These are phyloP conservation scores for Gambusia holbrooki DNA, from an alignment of 2,113 vertebrate genomes.

Conservation along the genomic window DNA sequence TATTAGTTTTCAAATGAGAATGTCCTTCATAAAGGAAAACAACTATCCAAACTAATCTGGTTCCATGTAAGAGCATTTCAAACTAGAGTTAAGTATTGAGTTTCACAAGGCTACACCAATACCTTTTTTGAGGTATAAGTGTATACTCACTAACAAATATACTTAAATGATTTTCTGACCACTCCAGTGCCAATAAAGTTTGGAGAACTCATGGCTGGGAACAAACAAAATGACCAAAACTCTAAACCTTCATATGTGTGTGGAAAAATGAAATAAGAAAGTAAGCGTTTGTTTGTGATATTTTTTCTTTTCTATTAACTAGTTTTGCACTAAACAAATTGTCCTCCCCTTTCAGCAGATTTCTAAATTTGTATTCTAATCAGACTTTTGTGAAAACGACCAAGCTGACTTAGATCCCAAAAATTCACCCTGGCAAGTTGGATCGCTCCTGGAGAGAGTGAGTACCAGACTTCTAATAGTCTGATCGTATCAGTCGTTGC, in stretches of 20 bases:
- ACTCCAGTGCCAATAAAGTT: neutral
- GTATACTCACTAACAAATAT: neutral
- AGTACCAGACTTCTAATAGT: slow-evolving; percentile 26
- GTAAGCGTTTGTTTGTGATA: neutral
- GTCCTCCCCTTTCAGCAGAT: slow-evolving; percentile 6
- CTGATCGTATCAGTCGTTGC: slow-evolving; percentile 33
- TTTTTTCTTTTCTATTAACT: neutral
- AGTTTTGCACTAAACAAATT: neutral
- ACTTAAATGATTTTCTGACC: neutral
- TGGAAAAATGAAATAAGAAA: no score
- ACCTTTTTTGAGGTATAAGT: no score
- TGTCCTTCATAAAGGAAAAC: no score
- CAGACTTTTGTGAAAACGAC: slow-evolving; percentile 18
- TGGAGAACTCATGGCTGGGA: neutral
- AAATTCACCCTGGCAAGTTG: slow-evolving; percentile 1
- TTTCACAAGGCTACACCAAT: no score
- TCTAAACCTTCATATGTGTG: neutral
- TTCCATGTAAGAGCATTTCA: no score
- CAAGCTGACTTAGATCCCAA: slow-evolving; percentile 12
- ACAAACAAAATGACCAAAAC: neutral
- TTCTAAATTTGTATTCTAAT: slow-evolving; percentile 26
- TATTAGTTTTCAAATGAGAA: no score
- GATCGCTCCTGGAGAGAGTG: slow-evolving; percentile 6
- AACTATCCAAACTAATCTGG: no score
- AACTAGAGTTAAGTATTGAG: no score